Conservation (phyloP, 2,888 invertebrate species). For the Zhuqinia jingwanae region DNA sequence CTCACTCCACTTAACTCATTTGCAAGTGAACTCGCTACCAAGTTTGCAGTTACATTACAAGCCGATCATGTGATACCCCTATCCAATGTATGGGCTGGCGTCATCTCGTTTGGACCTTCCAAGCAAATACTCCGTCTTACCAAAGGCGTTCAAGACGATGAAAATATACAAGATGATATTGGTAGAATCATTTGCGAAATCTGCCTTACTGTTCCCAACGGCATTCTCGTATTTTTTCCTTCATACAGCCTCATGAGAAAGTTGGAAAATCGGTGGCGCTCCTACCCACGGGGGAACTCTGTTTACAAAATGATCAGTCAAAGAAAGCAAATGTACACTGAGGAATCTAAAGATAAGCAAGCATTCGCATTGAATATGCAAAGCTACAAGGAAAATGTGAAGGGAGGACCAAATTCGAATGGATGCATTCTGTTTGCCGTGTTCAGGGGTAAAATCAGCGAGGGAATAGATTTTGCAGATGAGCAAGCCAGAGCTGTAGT, state of each 20-base stretch:
- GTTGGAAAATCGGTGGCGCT: slow-evolving; percentile 53
- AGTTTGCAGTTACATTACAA: slow-evolving; percentile 61
- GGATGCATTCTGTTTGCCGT: slow-evolving; percentile 77
- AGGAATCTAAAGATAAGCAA: slow-evolving; percentile 60
- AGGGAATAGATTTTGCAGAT: slow-evolving; percentile 78
- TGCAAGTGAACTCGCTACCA: slow-evolving; percentile 68
- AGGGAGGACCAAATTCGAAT: slow-evolving; percentile 32
- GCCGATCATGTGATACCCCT: slow-evolving; percentile 73
- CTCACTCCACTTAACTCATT: slow-evolving; percentile 73
- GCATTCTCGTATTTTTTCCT: slow-evolving; percentile 76
- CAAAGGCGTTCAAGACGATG: slow-evolving; percentile 39
- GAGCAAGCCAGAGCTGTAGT: slow-evolving; percentile 77
- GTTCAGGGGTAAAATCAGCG: slow-evolving; percentile 76
- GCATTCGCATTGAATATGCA: slow-evolving; percentile 68
- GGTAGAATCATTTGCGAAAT: slow-evolving; percentile 65
- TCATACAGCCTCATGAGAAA: slow-evolving; percentile 65
- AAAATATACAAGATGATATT: slow-evolving; percentile 64
- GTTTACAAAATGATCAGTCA: slow-evolving; percentile 50
- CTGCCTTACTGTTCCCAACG: slow-evolving; percentile 73
- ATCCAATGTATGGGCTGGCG: slow-evolving; percentile 65
- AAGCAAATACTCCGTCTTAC: slow-evolving; percentile 1
- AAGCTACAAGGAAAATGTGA: slow-evolving; percentile 47
- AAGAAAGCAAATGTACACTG: slow-evolving; percentile 69
- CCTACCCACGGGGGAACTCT: slow-evolving; percentile 1
- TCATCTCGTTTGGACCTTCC: slow-evolving; percentile 37